phyloP scores from a whole-genome alignment of 2,113 vertebrate species.

The Laticauda laticaudata region DNA sequence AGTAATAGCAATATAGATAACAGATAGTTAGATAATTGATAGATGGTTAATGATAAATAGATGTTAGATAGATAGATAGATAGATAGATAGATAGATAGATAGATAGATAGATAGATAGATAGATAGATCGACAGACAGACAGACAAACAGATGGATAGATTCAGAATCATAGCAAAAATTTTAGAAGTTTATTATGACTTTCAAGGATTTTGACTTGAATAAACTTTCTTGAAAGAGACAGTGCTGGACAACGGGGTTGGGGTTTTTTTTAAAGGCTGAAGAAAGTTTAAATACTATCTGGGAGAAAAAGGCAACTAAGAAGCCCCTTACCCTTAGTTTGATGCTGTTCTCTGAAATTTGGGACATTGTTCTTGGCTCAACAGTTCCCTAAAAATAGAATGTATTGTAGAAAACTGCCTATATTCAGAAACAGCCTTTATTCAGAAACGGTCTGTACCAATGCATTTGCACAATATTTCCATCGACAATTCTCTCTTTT shows the following conservation, averaged over 20 bases:
- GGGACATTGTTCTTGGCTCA: neutral
- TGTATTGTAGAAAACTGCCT: neutral
- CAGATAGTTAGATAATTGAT: neutral
- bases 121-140: neutral
- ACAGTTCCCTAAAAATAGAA: neutral
- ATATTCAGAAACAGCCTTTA: neutral
- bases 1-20: neutral
- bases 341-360: neutral
- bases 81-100: too few relatives aligned
- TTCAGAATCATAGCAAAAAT: neutral
- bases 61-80: too few relatives aligned
- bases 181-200: neutral
- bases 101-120: too few relatives aligned
- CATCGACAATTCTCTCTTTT: neutral
- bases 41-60: too few relatives aligned
- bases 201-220: neutral
- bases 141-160: too few relatives aligned
- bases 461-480: neutral
- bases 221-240: neutral
- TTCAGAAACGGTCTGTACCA: neutral
- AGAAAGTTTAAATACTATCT: neutral
- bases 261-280: neutral
- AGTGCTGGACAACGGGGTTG: neutral
- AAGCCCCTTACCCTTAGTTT: neutral
- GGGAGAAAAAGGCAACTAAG: neutral